A percentile compares a stretch with the other conserved stretches of the same genome.
Evolutionary conservation across 2,113 vertebrate species (phyloP).

Genomic region (Fukomys damarensis): DNA sequence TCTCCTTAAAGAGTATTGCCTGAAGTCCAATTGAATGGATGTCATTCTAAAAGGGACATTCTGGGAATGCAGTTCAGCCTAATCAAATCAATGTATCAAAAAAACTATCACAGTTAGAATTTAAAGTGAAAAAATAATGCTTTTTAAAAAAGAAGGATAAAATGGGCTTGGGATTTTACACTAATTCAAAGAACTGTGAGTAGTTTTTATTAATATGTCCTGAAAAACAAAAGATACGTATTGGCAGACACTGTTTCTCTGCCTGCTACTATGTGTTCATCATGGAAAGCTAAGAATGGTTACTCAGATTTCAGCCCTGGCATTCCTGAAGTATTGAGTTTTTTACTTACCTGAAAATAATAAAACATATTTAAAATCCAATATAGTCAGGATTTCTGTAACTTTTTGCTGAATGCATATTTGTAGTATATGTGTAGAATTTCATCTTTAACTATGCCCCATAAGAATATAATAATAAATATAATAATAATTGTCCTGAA

Average conservation of each 20-base stretch:
- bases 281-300: neutral
- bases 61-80: neutral
- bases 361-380: conserved; percentile 5
- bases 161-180: neutral
- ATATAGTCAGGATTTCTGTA: neutral
- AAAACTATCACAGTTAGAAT: neutral
- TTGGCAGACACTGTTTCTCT: neutral
- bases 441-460: neutral
- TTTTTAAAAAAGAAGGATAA: neutral
- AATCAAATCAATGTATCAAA: neutral
- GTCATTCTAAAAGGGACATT: neutral
- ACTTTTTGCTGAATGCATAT: neutral
- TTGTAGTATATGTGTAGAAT: neutral
- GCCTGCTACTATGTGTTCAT: neutral
- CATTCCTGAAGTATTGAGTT: neutral
- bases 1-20: neutral
- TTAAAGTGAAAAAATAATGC: neutral
- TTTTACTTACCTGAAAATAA: neutral
- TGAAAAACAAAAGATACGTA: neutral
- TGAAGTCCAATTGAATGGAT: neutral
- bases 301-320: neutral
- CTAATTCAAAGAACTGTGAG: neutral
- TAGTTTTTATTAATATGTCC: neutral
- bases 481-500: neutral
- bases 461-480: neutral